phyloP scores from a whole-genome alignment of 1,140 invertebrate genomes.

The Dendroctonus ponderosae region DNA sequence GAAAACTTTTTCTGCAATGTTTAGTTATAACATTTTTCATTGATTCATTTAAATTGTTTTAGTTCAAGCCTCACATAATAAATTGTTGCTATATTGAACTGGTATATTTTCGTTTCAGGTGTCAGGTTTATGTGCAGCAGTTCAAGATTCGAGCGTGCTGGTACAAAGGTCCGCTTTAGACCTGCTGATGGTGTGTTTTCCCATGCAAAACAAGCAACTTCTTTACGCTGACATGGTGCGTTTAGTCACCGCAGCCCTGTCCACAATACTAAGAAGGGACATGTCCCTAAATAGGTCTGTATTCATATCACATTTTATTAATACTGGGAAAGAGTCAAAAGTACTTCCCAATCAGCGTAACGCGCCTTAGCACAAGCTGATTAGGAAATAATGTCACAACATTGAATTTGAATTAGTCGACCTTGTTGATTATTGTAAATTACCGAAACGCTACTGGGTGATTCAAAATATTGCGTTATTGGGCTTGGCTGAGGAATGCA shows the following conservation, averaged over 20 bases:
- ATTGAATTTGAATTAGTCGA: too few species aligned
- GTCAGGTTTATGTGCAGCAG: slow-evolving; percentile 59
- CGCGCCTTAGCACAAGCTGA: too few species aligned
- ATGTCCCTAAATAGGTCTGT: slow-evolving; percentile 83
- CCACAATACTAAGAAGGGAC: slow-evolving; percentile 83
- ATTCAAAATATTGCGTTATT: too few species aligned
- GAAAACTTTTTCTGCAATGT: not conserved
- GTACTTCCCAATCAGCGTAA: too few species aligned
- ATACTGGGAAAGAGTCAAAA: not conserved
- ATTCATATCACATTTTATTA: not conserved
- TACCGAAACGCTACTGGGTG: too few species aligned
- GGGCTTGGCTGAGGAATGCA: too few species aligned
- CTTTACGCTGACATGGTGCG: slow-evolving; percentile 71
- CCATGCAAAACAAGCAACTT: slow-evolving; percentile 80
- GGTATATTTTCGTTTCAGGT: slow-evolving; percentile 43
- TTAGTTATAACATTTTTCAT: not conserved
- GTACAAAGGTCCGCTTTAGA: slow-evolving; percentile 88
- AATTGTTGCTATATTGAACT: not conserved
- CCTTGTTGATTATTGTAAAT: too few species aligned
- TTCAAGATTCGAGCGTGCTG: slow-evolving; percentile 79
- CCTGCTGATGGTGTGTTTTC: slow-evolving; percentile 80
- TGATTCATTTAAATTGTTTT: not conserved
- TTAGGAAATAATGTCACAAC: too few species aligned
- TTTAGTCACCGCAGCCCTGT: slow-evolving; percentile 76
- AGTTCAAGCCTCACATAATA: not conserved